Evolutionary conservation across 2,113 vertebrate genomes (phyloP), one percentile per base, ranked within the genome.

Genomic region (Rhea americana): DNA sequence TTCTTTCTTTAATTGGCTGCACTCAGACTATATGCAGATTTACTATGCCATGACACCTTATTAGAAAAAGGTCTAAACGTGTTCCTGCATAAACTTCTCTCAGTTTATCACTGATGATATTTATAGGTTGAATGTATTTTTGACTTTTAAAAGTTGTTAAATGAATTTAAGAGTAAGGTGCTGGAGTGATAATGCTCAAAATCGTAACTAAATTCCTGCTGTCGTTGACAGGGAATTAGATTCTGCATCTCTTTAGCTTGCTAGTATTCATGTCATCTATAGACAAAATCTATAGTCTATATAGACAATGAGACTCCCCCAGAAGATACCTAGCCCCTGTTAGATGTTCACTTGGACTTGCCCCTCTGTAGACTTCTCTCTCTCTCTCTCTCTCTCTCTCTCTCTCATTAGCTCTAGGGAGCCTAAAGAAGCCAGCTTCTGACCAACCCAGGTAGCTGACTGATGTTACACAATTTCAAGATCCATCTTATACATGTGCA

Each of bases 401-500:
- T 50, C 35, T 43, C 43, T 71, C n/a, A 20, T 70, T 41, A 84
- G 15, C 20, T 51, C 7, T 47, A n/a, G 43, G 62, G 13, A 85
- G 11, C 43, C 41, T 59, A 45, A 30, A 84, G 78, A 61, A 56
- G 70, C 6, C 5, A 26, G 7, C 8, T n/a, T 56, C 37, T 16
- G 50, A 43, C 18, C 28, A 61, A 26, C 14, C 61, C 25, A 73
- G 12, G 24, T 48, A 82, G 5, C 1, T 1, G 5, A 32, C 50
- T 39, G 13, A 7, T 32, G 26, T 68, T n/a, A 35, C 55, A 10
- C 4, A 50, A 3, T 15, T 19, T 19, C 9, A 35, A 0, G 3
- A 22, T 12, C 79, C 35, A 41, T 58, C 72, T 56, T 32, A 22
- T 5, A 39, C 0, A 0, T 17, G 5, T 8, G 28, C 0, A 2